Percentiles rank a stretch among this genome's conserved stretches.
Evolutionary conservation across 2,797 vertebrate species (phyloP).

Genomic region (Lacerta agilis): DNA sequence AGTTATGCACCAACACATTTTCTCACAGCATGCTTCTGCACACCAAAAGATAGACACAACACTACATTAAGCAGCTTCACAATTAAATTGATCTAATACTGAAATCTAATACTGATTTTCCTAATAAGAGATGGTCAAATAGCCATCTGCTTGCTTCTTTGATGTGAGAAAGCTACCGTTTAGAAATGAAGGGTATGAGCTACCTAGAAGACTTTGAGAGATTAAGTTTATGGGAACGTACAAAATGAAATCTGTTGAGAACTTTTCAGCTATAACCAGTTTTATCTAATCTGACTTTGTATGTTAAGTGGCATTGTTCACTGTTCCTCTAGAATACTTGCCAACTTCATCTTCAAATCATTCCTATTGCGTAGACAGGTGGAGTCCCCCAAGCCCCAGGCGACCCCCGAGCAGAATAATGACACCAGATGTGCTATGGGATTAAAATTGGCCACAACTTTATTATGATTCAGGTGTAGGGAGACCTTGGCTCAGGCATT

Average conservation of each 20-base stretch:
- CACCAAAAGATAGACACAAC: background rate
- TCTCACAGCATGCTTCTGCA: background rate
- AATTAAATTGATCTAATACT: background rate
- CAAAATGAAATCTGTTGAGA: background rate
- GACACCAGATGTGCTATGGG: no score
- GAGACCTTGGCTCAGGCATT: no score
- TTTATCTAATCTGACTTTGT: background rate
- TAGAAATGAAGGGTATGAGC: background rate
- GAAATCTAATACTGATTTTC: background rate
- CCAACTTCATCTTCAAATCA: background rate
- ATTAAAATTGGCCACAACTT: no score
- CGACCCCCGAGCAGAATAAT: no score
- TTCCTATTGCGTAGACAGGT: background rate
- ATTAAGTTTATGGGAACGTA: background rate
- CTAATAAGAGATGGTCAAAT: background rate
- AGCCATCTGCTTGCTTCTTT: constrained; percentile 9
- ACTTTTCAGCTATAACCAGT: background rate
- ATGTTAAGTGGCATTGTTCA: background rate
- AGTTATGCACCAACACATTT: constrained; percentile 9
- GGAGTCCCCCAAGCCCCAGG: no score
- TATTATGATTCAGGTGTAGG: no score
- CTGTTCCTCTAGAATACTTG: background rate
- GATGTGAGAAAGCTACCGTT: background rate
- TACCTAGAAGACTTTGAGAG: background rate
- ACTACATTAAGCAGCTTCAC: background rate